These are phyloP conservation scores for Elysia crispata DNA, from an alignment of 2,888 invertebrate species.

Conservation along the genomic window DNA sequence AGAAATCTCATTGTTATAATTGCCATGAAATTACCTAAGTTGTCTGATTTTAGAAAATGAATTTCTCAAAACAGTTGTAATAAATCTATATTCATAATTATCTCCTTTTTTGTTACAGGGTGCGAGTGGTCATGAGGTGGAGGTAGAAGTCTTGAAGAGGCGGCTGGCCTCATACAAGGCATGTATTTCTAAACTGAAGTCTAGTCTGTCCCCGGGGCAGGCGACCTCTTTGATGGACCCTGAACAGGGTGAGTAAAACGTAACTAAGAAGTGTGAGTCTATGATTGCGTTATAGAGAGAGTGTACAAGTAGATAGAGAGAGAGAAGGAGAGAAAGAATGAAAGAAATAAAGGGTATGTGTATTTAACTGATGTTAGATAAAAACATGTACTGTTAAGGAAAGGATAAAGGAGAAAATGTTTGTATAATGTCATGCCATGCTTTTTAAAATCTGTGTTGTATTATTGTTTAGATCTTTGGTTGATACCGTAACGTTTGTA, in stretches of 20 bases:
- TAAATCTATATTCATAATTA: neutral
- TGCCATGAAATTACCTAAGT: too few species aligned
- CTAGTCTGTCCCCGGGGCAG: conserved; percentile 57
- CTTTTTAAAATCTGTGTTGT: too few species aligned
- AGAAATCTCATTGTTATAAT: too few species aligned
- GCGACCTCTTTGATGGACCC: conserved; percentile 57
- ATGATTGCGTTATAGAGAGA: neutral
- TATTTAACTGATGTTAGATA: too few species aligned
- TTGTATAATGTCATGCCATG: too few species aligned
- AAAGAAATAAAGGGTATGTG: too few species aligned
- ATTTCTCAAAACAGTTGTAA: too few species aligned
- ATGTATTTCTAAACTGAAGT: conserved; percentile 55
- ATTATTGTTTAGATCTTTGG: too few species aligned
- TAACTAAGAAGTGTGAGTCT: neutral
- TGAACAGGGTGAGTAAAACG: conserved; percentile 43
- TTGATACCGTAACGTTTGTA: too few species aligned
- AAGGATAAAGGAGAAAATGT: too few species aligned
- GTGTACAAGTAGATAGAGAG: neutral
- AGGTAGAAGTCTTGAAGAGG: conserved; percentile 64
- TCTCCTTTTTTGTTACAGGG: conserved; percentile 55
- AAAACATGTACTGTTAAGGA: too few species aligned
- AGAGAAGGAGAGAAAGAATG: neutral
- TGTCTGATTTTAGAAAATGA: too few species aligned
- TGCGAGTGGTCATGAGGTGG: conserved; percentile 68
- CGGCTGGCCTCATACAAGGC: conserved; percentile 58